Evolutionary conservation across 2,797 vertebrate genomes (phyloP).

Genomic region (Eulemur albifrons): DNA sequence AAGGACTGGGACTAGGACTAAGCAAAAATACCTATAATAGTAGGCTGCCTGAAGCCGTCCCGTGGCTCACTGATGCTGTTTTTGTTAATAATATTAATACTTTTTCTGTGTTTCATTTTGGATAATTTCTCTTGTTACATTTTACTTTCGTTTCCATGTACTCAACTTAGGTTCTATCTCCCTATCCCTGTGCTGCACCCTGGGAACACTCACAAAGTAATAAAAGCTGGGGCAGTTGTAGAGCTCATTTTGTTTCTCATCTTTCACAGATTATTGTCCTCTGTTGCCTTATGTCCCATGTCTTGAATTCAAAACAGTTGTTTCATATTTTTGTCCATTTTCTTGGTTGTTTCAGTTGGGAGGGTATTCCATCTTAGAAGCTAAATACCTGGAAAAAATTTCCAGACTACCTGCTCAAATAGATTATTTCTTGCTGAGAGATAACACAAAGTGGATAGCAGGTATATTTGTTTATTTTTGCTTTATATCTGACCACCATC

Average conservation of each 20-base stretch:
- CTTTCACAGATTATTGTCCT: neutral
- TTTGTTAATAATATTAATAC: neutral
- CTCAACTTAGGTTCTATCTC: neutral
- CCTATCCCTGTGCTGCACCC: neutral
- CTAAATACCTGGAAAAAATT: neutral
- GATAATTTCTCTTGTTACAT: neutral
- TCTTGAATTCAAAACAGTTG: neutral
- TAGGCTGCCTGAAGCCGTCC: neutral
- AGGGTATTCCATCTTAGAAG: neutral
- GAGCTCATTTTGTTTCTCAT: neutral
- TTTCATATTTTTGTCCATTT: constrained; percentile 27
- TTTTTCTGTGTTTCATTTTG: neutral
- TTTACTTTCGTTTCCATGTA: neutral
- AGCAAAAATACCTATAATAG: neutral
- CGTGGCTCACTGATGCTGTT: neutral
- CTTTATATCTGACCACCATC: neutral
- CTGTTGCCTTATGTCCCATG: neutral
- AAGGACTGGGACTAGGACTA: neutral
- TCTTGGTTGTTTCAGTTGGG: neutral
- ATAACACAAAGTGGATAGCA: neutral
- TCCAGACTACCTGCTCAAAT: neutral
- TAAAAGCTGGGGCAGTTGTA: neutral
- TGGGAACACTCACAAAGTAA: neutral
- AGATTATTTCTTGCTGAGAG: neutral
- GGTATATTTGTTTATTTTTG: neutral